A percentile compares a stretch with the other conserved stretches of the same genome.
Evolutionary conservation across 2,113 vertebrate species (phyloP).

Genomic region (Phycodurus eques): DNA sequence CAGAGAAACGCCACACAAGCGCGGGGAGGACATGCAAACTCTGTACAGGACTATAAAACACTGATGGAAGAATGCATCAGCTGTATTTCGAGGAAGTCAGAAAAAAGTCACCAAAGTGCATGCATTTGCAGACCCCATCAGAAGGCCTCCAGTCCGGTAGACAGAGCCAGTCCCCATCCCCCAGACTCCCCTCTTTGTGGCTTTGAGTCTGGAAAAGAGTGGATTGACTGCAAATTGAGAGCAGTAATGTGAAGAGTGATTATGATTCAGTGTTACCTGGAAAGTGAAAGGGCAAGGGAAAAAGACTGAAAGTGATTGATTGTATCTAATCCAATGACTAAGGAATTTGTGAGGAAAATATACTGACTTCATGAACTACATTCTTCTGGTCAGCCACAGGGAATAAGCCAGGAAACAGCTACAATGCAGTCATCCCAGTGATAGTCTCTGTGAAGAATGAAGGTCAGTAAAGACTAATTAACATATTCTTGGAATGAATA

Average conservation of each 20-base stretch:
- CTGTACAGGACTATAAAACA: not conserved
- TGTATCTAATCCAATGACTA: constrained; percentile 6
- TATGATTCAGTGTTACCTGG: constrained; percentile 19
- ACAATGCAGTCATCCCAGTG: not conserved
- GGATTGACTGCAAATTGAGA: constrained; percentile 25
- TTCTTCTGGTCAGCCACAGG: not conserved
- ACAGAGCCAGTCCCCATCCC: not conserved
- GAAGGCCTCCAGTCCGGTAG: not conserved
- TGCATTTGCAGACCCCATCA: constrained; percentile 13
- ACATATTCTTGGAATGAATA: not conserved
- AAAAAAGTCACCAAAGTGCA: constrained; percentile 1
- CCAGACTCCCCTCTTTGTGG: constrained; percentile 26
- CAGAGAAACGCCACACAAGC: not conserved
- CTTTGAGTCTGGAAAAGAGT: constrained; percentile 41
- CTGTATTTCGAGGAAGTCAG: not conserved
- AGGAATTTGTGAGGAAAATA: constrained; percentile 1
- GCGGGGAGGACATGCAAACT: not conserved
- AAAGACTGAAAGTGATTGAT: constrained; percentile 10
- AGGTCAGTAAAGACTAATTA: not conserved
- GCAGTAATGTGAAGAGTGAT: constrained; percentile 5
- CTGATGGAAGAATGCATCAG: not conserved
- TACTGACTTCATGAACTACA: constrained; percentile 4
- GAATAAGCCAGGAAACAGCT: constrained; percentile 14
- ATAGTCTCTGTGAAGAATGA: not conserved
- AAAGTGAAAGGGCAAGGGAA: constrained; percentile 25